Evolutionary conservation across 2,797 vertebrate genomes (phyloP).

Genomic region (Rachycentron canadum): DNA sequence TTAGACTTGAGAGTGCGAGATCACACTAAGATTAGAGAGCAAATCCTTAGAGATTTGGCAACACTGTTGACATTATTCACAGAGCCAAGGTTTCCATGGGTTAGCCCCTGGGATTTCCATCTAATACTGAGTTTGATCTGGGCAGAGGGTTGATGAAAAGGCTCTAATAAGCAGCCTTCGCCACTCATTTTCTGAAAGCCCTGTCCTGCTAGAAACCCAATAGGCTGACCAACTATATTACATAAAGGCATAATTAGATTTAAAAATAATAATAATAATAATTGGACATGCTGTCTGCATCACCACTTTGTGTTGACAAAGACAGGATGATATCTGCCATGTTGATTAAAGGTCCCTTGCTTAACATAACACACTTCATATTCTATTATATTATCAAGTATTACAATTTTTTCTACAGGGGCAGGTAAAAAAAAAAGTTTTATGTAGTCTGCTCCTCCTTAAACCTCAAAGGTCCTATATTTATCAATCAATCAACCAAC

Average conservation of each 20-base stretch:
- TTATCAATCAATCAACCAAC: too few species aligned
- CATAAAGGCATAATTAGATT: conserved; percentile 38
- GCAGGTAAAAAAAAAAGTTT: not conserved
- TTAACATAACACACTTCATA: not conserved
- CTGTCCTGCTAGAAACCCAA: conserved; percentile 15
- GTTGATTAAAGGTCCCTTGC: not conserved
- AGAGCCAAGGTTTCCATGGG: conserved; percentile 55
- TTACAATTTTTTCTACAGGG: not conserved
- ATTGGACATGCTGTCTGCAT: conserved; percentile 22
- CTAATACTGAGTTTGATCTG: conserved; percentile 70
- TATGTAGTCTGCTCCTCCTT: too few species aligned
- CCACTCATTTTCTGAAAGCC: conserved; percentile 52
- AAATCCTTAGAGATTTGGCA: conserved; percentile 77
- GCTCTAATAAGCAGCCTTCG: conserved; percentile 58
- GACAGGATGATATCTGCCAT: not conserved
- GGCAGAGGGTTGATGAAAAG: conserved; percentile 66
- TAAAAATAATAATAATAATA: not conserved
- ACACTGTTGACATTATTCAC: conserved; percentile 54
- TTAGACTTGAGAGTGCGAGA: conserved; percentile 54
- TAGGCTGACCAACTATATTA: conserved; percentile 38
- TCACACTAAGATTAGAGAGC: conserved; percentile 71
- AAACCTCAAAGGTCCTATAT: too few species aligned
- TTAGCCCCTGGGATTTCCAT: conserved; percentile 65
- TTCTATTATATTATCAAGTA: not conserved
- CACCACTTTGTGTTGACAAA: conserved; percentile 15